Evolutionary conservation across 2,113 vertebrate genomes (phyloP).

Genomic region (Sterna hirundo): DNA sequence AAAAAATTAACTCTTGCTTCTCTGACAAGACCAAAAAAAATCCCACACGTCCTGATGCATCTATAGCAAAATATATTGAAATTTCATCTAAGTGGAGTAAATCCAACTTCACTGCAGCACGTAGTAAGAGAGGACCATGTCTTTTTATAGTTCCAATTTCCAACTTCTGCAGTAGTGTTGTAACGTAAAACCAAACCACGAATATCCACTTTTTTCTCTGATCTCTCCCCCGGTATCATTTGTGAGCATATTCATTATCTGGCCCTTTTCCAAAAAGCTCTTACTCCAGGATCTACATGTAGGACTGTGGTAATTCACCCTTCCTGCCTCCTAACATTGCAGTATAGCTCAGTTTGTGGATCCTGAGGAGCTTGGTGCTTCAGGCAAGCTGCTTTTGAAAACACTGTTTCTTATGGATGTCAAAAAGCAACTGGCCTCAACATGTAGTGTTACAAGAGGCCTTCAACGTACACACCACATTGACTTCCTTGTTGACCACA

Average conservation of each 20-base stretch:
- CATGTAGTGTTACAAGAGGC: not conserved
- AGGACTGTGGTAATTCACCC: not conserved
- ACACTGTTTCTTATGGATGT: not conserved
- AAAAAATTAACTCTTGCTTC: not conserved
- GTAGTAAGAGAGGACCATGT: rapidly evolving
- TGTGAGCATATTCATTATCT: not conserved
- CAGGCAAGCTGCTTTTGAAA: not conserved
- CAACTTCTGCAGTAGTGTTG: not conserved
- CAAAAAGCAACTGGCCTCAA: not conserved
- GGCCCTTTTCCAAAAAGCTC: not conserved
- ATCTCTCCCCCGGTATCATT: not conserved
- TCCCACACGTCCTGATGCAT: not conserved
- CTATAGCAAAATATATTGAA: not conserved
- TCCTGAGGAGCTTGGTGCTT: not conserved
- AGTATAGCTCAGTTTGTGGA: not conserved
- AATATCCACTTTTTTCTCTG: not conserved
- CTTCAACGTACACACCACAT: not conserved
- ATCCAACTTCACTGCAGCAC: not conserved
- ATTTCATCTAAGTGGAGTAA: not conserved
- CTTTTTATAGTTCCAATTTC: not conserved
- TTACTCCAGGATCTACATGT: not conserved
- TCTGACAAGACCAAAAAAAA: not conserved
- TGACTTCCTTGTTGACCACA: not conserved
- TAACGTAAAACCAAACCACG: not conserved
- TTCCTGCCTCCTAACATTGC: not conserved